phyloP scores from a whole-genome alignment of 1,140 invertebrate species.

The Drosophila bocki region DNA sequence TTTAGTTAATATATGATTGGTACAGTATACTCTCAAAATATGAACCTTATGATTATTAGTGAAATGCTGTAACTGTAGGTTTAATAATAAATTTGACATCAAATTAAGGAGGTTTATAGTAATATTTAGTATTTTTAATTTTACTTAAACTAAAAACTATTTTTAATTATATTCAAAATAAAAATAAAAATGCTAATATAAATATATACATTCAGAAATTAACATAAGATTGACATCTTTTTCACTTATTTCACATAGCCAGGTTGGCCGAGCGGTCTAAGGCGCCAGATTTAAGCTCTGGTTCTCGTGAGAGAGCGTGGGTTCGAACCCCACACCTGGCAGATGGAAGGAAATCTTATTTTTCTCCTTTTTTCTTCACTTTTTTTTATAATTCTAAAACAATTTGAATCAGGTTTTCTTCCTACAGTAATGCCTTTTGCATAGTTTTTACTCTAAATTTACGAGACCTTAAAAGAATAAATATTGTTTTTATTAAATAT shows the following conservation, averaged over 20 bases:
- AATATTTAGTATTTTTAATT: background rate
- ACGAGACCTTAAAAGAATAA: background rate
- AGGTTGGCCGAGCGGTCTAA: slow-evolving; percentile 38
- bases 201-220: background rate
- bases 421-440: no score
- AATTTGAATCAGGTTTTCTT: background rate
- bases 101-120: background rate
- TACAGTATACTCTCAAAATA: background rate
- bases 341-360: background rate
- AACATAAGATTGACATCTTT: slow-evolving; percentile 1
- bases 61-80: background rate
- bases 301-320: slow-evolving; percentile 35
- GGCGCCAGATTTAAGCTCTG: slow-evolving; percentile 37
- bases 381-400: background rate
- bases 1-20: background rate
- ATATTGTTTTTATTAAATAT: no score
- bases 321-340: slow-evolving; percentile 36
- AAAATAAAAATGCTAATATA: background rate
- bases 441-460: background rate
- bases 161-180: background rate
- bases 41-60: no score
- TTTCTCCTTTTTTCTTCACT: background rate
- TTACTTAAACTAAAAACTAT: background rate
- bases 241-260: background rate
- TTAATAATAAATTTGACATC: background rate